phyloP scores from a whole-genome alignment of 2,888 invertebrate species.

The Amaurobius ferox region DNA sequence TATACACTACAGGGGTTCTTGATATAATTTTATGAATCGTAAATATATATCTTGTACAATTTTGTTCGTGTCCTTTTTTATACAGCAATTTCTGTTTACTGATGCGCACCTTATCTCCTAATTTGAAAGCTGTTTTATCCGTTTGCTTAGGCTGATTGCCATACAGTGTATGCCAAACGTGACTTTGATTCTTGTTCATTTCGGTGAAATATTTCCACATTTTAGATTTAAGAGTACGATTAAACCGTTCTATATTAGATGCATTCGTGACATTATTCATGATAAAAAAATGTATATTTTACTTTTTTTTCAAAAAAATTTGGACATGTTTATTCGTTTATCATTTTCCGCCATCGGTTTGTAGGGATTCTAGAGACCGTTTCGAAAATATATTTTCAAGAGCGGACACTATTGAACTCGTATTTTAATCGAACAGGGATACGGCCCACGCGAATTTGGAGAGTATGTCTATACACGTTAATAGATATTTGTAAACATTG shows the following conservation, averaged over 20 bases:
- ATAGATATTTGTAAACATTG: slow-evolving; percentile 73
- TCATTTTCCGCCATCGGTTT: slow-evolving; percentile 74
- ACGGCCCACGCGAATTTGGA: slow-evolving; percentile 74
- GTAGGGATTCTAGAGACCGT: slow-evolving; percentile 70
- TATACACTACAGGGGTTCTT: slow-evolving; percentile 15
- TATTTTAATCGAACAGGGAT: slow-evolving; percentile 74
- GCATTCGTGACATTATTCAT: slow-evolving; percentile 75
- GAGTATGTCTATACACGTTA: slow-evolving; percentile 75
- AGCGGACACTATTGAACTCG: slow-evolving; percentile 57
- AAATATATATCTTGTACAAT: slow-evolving; percentile 48
- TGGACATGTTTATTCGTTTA: slow-evolving; percentile 72
- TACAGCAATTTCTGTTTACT: slow-evolving; percentile 28
- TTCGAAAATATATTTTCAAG: slow-evolving; percentile 69
- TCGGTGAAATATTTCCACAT: slow-evolving; percentile 50
- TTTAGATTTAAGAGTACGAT: slow-evolving; percentile 75
- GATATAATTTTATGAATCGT: slow-evolving; percentile 17
- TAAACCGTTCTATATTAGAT: slow-evolving; percentile 75
- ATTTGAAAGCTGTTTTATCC: slow-evolving; percentile 41
- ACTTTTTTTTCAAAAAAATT: slow-evolving; percentile 63
- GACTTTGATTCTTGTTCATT: slow-evolving; percentile 21
- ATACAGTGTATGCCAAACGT: slow-evolving; percentile 30
- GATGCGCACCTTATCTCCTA: slow-evolving; percentile 12
- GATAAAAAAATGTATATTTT: slow-evolving; percentile 74
- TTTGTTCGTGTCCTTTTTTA: slow-evolving; percentile 65
- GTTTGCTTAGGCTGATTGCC: not conserved